phyloP scores from a whole-genome alignment of 2,888 invertebrate genomes.

The Hypena proboscidalis region DNA sequence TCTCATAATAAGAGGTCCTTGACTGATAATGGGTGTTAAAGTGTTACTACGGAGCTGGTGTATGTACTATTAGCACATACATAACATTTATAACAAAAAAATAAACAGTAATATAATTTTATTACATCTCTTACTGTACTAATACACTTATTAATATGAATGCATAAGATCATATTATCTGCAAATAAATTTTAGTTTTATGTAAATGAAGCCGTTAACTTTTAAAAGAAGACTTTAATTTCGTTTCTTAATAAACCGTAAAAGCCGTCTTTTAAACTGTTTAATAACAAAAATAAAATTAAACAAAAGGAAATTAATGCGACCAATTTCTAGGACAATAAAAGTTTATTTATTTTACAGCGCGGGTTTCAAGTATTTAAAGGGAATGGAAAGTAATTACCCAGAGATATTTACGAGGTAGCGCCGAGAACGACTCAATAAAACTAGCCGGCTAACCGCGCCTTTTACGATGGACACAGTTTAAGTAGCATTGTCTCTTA shows the following conservation, averaged over 20 bases:
- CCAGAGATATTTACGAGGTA: conserved; percentile 77
- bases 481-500: conserved; percentile 66
- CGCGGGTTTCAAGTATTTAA: conserved; percentile 65
- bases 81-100: no score
- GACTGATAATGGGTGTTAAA: no score
- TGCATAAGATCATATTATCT: no score
- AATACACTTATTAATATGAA: no score
- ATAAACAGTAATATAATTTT: no score
- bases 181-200: no score
- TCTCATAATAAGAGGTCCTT: no score
- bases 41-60: no score
- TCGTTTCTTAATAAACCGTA: conserved; percentile 4
- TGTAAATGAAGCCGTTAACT: not conserved
- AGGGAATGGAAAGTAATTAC: conserved; percentile 80
- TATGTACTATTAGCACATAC: no score
- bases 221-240: conserved; percentile 2
- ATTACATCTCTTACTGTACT: no score
- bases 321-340: conserved; percentile 49
- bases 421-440: conserved; percentile 77
- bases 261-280: conserved; percentile 1
- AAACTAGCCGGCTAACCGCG: conserved; percentile 77
- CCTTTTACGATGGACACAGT: conserved; percentile 68
- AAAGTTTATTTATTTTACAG: conserved; percentile 61
- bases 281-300: conserved; percentile 37
- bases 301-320: conserved; percentile 42